Base-by-base conservation (phyloP, 2,113 vertebrate genomes). In the Leucopsar rothschildi region DNA sequence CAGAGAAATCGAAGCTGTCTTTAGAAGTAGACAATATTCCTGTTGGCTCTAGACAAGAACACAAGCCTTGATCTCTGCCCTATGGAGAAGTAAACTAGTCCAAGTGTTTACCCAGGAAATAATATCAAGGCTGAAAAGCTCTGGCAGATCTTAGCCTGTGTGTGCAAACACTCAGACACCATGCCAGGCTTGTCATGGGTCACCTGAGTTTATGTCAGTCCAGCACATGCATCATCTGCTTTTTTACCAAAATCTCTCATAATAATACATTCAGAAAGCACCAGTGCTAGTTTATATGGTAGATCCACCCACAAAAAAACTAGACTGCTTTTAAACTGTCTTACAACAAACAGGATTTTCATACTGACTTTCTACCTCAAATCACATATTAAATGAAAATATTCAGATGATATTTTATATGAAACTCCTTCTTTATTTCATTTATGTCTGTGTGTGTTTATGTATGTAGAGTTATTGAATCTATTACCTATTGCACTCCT, bases 371-470 rank as follows among this genome's bases (percentile, higher is more conserved):
- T 90, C 21, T 35, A 69, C 44, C 8, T 75, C 27, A 81, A 44
- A n/a, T 68, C 21, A 60, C 1, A 0, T 22, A 77, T 11, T 8
- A 91, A 76, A 71, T 35, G 3, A 61, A 79, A 91, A 49, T 31
- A 83, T 10, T 55, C 37, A 82, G 3, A 15, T 56, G 16, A 82
- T 5, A 28, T 5, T 52, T 31, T n/a, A 56, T 6, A 76, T 13
- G 9, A 63, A 50, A 59, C 33, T 55, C 2, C 45, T 75, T 5
- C 5, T 19, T 3, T 11, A 33, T n/a, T 33, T 93, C 52, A 59
- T 5, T 3, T 5, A 35, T 10, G 4, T 15, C 28, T 11, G 1
- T 6, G 3, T 25, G 7, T 28, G 3, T 27, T 31, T n/a, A 23
- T 6, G 2, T 12, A 45, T 0, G 2, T 18, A 35, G 11, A 49